These are phyloP conservation scores for Calcarius ornatus DNA, from an alignment of 2,113 vertebrate genomes.

Conservation along the genomic window DNA sequence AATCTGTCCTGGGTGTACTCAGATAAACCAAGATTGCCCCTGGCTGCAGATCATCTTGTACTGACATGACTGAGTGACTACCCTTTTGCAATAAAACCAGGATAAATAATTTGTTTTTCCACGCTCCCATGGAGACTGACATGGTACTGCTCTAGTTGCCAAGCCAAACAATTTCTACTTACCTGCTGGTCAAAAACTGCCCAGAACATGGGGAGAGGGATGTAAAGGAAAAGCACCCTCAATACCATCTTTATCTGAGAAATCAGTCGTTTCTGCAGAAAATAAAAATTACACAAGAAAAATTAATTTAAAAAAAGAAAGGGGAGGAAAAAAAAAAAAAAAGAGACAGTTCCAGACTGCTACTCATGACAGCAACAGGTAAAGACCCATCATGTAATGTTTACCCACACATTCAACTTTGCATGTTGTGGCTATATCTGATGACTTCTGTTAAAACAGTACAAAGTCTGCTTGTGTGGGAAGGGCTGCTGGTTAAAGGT, in stretches of 20 bases:
- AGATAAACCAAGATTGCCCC: neutral
- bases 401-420: neutral
- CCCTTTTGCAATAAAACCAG: neutral
- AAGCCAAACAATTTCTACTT: conserved; percentile 1
- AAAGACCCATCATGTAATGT: neutral
- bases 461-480: neutral
- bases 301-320: neutral
- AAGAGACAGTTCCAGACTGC: neutral
- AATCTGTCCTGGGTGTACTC: neutral
- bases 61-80: neutral
- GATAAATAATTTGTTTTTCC: neutral
- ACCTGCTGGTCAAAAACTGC: conserved; percentile 97
- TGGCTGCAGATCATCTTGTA: neutral
- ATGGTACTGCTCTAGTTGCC: neutral
- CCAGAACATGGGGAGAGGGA: conserved; percentile 98
- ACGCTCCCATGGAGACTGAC: neutral
- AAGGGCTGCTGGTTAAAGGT: neutral
- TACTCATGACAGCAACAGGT: neutral
- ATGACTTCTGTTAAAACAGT: neutral
- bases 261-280: conserved; percentile 86
- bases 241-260: conserved; percentile 90
- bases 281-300: neutral
- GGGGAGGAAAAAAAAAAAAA: accelerated
- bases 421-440: neutral
- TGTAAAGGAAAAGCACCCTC: conserved; percentile 90